Conservation (phyloP, 37 sponge, comb jelly and placozoan species). For the Cliona cf. orientalis region DNA sequence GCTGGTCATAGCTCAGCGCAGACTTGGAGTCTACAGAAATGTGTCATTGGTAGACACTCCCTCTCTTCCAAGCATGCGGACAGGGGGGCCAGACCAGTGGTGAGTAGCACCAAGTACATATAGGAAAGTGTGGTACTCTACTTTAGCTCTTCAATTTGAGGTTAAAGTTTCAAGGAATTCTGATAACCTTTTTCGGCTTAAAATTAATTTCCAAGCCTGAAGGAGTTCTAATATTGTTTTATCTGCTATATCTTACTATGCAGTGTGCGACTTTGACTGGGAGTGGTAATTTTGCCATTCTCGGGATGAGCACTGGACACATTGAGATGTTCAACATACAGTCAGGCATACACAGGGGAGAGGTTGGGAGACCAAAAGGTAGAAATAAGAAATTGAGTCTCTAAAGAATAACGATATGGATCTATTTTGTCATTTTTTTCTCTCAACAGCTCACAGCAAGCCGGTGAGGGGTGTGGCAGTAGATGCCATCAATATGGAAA, state of each 20-base stretch:
- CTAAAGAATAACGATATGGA: not conserved
- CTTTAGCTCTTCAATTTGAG: too few relatives aligned
- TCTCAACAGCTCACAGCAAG: conserved; percentile 63
- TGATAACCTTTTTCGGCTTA: too few relatives aligned
- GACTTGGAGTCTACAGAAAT: conserved; percentile 84
- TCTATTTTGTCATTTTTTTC: not conserved
- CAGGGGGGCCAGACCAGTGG: conserved; percentile 65
- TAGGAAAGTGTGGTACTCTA: too few relatives aligned
- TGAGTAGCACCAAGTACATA: too few relatives aligned
- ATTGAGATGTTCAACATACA: conserved; percentile 95
- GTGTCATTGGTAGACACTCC: conserved; percentile 77
- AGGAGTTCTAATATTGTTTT: too few relatives aligned
- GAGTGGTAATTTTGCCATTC: conserved; percentile 88
- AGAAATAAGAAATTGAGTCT: not conserved
- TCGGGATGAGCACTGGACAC: conserved; percentile 89
- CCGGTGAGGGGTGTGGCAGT: conserved; percentile 87
- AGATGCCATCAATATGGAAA: conserved; percentile 66
- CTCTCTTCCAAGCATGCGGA: conserved; percentile 44
- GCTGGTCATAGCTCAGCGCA: conserved; percentile 51
- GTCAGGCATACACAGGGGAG: conserved; percentile 92
- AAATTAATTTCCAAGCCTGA: too few relatives aligned
- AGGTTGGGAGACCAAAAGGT: conserved; percentile 72
- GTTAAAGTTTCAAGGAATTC: too few relatives aligned
- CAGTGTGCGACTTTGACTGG: conserved; percentile 83
- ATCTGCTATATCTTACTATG: too few relatives aligned